Conservation (phyloP, 2,113 vertebrate genomes). For the Genyomyrus donnyi region DNA sequence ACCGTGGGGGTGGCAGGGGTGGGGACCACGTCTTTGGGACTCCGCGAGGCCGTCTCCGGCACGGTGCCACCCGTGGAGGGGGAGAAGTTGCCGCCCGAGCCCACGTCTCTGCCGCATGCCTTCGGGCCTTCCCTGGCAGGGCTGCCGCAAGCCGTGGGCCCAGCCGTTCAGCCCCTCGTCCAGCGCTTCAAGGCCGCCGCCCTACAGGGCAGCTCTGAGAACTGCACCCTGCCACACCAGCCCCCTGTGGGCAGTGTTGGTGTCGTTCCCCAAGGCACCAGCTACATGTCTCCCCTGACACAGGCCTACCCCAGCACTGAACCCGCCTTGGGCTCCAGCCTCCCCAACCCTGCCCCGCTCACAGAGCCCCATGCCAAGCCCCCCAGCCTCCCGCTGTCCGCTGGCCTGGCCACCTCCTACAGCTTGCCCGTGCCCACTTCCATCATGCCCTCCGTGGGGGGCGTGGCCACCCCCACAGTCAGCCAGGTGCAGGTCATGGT, state of each 20-base stretch:
- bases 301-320: constrained; percentile 59
- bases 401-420: constrained; percentile 63
- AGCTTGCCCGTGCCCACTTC: constrained; percentile 57
- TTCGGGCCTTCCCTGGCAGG: constrained; percentile 61
- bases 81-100: constrained; percentile 65
- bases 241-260: constrained; percentile 59
- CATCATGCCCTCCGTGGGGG: constrained; percentile 58
- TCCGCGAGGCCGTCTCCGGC: constrained; percentile 53
- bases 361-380: constrained; percentile 68
- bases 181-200: constrained; percentile 72
- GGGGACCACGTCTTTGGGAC: constrained; percentile 57
- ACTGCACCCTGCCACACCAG: constrained; percentile 54
- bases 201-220: constrained; percentile 52
- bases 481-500: constrained; percentile 64
- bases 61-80: constrained; percentile 46
- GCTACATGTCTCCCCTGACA: constrained; percentile 41
- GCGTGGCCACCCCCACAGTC: constrained; percentile 47
- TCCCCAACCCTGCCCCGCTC: constrained; percentile 67
- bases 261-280: constrained; percentile 65
- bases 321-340: constrained; percentile 38
- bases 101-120: constrained; percentile 53
- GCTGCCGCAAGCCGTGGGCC: constrained; percentile 53
- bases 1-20: constrained; percentile 62
- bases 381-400: constrained; percentile 66
- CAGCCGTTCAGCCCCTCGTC: constrained; percentile 67